Evolutionary conservation across 2,797 vertebrate genomes (phyloP), one percentile per base, ranked within the genome.

Genomic region (Malacoctenus gilli): DNA sequence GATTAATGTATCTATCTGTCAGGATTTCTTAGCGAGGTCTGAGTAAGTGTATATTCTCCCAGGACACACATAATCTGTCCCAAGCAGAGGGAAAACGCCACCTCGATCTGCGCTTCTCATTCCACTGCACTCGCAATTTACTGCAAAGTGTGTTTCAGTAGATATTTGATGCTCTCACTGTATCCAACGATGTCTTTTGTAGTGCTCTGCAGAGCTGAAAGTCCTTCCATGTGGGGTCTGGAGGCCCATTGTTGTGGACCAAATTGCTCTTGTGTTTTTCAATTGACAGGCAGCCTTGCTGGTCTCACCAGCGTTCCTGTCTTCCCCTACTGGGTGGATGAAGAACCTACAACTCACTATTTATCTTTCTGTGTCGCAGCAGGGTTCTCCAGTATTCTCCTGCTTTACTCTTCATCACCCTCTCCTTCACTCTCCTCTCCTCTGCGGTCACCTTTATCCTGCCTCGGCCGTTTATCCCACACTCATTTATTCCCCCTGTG

Each of bases 271-370:
- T 50, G 10, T 8, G 23, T 30, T 31, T 59, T 39, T 49, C 10
- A 62, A 70, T 72, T 15, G 25, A 60, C 62, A 59, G 55, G 39
- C 47, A 64, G 43, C 55, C 31, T 59, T 49, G 41, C 55, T 75
- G 57, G 28, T 71, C 53, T 68, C 55, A 28, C 42, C 48, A 48
- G 43, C 53, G 54, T 36, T 57, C 32, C 39, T 51, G 47, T 67
- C 41, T 68, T 50, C 56, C 41, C 61, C 56, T 37, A 30, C 46
- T 71, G 72, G 22, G 66, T 39, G 59, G 58, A 77, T 67, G 21
- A 78, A 78, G 38, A n/a, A 65, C 72, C 50, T 62, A 62, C 51
- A 64, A 75, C 55, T 43, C 40, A 64, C 34, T 20, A 41, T 77
- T 68, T 61, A 62, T 72, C 60, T 60, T 36, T 72, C 55, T 66